These are phyloP conservation scores for Priocnemis perturbator DNA, from an alignment of 2,888 invertebrate genomes.

Conservation along the genomic window DNA sequence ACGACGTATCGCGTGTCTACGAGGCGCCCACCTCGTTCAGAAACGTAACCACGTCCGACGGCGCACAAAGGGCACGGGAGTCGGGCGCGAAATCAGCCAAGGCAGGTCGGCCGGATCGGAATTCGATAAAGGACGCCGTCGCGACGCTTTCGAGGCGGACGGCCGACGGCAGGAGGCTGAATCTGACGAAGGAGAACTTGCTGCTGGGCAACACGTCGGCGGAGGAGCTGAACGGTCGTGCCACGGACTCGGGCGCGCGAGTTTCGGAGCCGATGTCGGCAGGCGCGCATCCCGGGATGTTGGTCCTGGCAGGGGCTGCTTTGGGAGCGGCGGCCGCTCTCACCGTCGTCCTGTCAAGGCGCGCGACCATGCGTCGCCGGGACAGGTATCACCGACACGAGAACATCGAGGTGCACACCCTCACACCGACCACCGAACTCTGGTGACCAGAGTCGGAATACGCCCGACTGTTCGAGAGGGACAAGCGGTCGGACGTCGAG, in stretches of 20 bases:
- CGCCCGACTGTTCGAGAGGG: constrained; percentile 48
- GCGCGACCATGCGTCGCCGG: constrained; percentile 66
- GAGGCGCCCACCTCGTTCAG: constrained; percentile 48
- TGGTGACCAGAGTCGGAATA: constrained; percentile 79
- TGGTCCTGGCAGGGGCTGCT: constrained; percentile 78
- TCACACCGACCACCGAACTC: constrained; percentile 81
- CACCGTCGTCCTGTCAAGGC: constrained; percentile 74
- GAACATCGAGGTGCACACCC: constrained; percentile 79
- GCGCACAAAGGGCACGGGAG: constrained; percentile 5
- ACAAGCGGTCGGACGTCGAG: constrained; percentile 67
- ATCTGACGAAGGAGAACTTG: constrained; percentile 37
- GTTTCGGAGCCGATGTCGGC: constrained; percentile 60
- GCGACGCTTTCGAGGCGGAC: constrained; percentile 19
- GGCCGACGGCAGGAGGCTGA: constrained; percentile 10
- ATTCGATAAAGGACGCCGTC: constrained; percentile 43
- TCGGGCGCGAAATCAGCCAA: constrained; percentile 19
- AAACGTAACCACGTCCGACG: constrained; percentile 28
- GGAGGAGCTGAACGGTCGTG: constrained; percentile 65
- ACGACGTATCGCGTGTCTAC: constrained; percentile 32
- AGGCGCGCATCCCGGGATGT: constrained; percentile 78
- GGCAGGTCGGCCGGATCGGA: constrained; percentile 30
- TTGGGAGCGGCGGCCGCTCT: constrained; percentile 78
- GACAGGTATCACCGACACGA: constrained; percentile 70
- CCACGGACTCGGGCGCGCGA: constrained; percentile 64
- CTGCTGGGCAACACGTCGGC: constrained; percentile 56